phyloP scores from a whole-genome alignment of 2,113 vertebrate species.

The Ophthalmolycus amberensis region DNA sequence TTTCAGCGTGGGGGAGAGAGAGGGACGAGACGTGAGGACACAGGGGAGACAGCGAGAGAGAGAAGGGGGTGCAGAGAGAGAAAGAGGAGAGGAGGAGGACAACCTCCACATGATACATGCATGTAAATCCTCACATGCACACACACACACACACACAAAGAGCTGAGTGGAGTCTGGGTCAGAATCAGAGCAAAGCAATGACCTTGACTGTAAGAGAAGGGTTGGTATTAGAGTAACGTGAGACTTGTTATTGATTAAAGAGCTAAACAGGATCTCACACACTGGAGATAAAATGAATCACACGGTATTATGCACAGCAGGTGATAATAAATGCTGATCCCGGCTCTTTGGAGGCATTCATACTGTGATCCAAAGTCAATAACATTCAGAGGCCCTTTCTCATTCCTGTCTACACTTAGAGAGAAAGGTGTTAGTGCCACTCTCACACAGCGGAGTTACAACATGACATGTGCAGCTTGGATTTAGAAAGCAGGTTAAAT shows the following conservation, averaged over 20 bases:
- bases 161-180: constrained; percentile 23
- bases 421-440: not conserved
- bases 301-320: constrained; percentile 26
- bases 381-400: not conserved
- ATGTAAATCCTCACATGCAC: constrained; percentile 29
- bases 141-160: constrained; percentile 11
- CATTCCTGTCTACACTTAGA: not conserved
- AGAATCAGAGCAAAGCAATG: constrained; percentile 19
- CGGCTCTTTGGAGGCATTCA: not conserved
- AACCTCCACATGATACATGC: constrained; percentile 45
- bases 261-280: constrained; percentile 12
- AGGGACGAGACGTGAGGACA: constrained; percentile 61
- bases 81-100: constrained; percentile 16
- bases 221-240: constrained; percentile 24
- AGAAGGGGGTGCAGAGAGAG: constrained; percentile 24
- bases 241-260: constrained; percentile 42
- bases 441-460: constrained; percentile 43
- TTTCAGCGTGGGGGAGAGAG: constrained; percentile 76
- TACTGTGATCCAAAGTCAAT: not conserved
- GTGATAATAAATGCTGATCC: constrained; percentile 11
- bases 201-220: constrained; percentile 36
- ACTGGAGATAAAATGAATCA: constrained; percentile 18
- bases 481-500: constrained; percentile 48
- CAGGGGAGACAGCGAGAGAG: constrained; percentile 41
- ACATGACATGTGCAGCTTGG: not conserved